Percentiles rank a stretch among this genome's conserved stretches.
Conservation (phyloP, 2,888 invertebrate species). For the Drosophila peninsularis region DNA sequence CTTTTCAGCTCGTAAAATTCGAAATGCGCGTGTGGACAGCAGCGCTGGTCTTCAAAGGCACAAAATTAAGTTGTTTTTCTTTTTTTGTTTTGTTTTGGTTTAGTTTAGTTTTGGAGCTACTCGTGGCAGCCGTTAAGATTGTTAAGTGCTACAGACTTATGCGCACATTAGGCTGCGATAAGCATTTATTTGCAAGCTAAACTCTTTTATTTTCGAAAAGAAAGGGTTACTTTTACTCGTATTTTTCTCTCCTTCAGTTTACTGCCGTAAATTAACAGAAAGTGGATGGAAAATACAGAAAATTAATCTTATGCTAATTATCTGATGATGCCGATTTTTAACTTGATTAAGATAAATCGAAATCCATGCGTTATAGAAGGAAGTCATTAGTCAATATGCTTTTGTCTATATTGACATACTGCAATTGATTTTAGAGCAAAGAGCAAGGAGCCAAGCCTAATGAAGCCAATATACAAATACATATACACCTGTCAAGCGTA, state of each 20-base stretch:
- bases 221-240: conserved; percentile 30
- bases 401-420: background rate
- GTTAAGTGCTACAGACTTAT: conserved; percentile 61
- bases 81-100: conserved; percentile 27
- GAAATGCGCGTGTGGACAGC: conserved; percentile 40
- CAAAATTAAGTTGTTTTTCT: conserved; percentile 76
- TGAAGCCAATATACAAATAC: background rate
- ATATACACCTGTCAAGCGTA: conserved; percentile 51
- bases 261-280: background rate
- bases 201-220: conserved; percentile 27
- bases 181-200: conserved; percentile 65
- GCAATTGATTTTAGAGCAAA: background rate
- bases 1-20: conserved; percentile 70
- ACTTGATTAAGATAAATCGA: background rate
- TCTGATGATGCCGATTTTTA: background rate
- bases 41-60: conserved; percentile 44
- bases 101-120: conserved; percentile 50
- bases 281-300: background rate
- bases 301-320: conserved; percentile 1
- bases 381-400: no score
- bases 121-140: conserved; percentile 76
- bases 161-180: conserved; percentile 73
- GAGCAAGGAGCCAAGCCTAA: background rate
- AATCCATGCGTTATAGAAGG: background rate
- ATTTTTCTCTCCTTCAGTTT: background rate